Evolutionary conservation across 2,113 vertebrate genomes (phyloP), one percentile per base, ranked within the genome.

Genomic region (Egretta garzetta): DNA sequence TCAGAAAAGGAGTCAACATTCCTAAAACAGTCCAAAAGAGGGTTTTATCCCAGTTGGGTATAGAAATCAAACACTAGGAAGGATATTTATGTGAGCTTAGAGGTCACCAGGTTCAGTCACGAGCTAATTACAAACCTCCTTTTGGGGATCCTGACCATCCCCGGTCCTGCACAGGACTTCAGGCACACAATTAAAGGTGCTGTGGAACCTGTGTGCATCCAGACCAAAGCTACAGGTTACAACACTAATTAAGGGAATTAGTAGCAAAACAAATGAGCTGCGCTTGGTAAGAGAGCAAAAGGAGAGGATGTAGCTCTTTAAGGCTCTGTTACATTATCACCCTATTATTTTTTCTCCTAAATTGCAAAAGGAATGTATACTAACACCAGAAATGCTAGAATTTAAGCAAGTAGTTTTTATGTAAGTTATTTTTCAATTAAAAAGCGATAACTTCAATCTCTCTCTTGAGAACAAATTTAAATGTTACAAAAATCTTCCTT

Each of bases 211-310:
- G 23, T 1, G 2, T 56, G 19, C 37, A 72, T 49, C 56, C 68
- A 96, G 68, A 94, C 76, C 70, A 94, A 91, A 94, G 80, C 79
- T 72, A 60, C n/a, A 43, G 47, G 23, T 82, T 82, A 91, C 66
- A 77, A 75, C 49, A 87, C 30, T 43, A 96, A 85, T 95, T 95
- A 94, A 52, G 45, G 77, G 75, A 91, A 96, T 93, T 43, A 91
- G 18, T 32, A 77, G 19, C 8, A 23, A 75, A 94, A 82, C 41
- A 90, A 85, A 68, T 39, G 8, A 94, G 18, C 5, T 56, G 14
- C 39, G 21, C 43, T 74, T 79, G 21, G 60, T 74, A 67, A 63
- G 96, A 86, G 11, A 91, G 39, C 33, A 87, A 87, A 75, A 79
- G 53, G 19, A 71, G 5, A 88, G 15, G 39, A 60, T 22, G 27